Base-by-base conservation (phyloP, 2,113 vertebrate genomes). In the Entelurus aequoreus region DNA sequence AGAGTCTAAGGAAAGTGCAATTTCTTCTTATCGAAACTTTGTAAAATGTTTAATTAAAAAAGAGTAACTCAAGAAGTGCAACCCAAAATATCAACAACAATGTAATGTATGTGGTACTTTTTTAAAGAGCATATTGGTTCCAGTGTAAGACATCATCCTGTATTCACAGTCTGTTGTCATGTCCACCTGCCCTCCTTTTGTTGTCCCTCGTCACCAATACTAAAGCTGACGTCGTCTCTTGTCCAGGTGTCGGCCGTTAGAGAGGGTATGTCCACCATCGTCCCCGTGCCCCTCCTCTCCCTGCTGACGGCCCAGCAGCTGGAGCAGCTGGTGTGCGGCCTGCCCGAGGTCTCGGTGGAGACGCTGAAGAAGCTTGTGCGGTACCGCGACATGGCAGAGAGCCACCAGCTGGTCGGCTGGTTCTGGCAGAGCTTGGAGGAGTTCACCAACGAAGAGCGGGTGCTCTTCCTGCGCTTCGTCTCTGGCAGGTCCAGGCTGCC, bases 381-480 rank as follows among this genome's bases (percentile, higher is more conserved):
- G n/a, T 92, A 92, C 84, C 89, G 91, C 15, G 91, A 92, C 77
- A 84, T 92, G 77, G 86, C 86, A 0, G 91, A 91, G 68, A 89
- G 77, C 84, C 90, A 92, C 68, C 90, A 91, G 85, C 84, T 92
- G 1, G 85, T 92, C 66, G 75, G 77, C 79, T 92, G 91, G 91
- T 87, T 92, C 21, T 92, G 91, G 91, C 85, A 92, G 78, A 92
- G 91, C 74, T 60, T 92, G 61, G 88, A 91, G 82, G 91, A 92
- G 78, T 92, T 92, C 83, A 91, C 91, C 78, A 92, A 92, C 40
- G 91, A 92, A 78, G 91, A 92, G 88, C 73, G 91, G 21, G 91
- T 92, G 48, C 88, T 92, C 1, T 92, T 92, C 84, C 86, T 92
- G 28, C 91, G 91, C 42, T 92, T 92, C 38, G 91, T 92, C 47